Percentiles rank a stretch among this genome's conserved stretches.
Evolutionary conservation across 2,113 vertebrate species (phyloP).

Genomic region (Onychostoma macrolepis): DNA sequence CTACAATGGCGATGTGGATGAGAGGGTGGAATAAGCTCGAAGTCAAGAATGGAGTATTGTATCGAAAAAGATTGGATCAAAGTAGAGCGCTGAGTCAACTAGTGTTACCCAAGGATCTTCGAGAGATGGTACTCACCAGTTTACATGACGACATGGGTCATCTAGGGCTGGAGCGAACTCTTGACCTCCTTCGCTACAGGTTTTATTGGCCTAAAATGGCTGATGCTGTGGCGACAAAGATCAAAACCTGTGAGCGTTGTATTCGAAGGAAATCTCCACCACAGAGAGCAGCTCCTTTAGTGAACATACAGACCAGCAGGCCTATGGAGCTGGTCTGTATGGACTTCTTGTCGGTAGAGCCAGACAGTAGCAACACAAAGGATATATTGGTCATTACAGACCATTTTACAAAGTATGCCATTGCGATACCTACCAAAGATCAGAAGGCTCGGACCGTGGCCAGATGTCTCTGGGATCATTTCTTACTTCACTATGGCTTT

Average conservation of each 20-base stretch:
- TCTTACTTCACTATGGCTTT: not conserved
- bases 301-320: not conserved
- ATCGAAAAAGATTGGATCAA: not conserved
- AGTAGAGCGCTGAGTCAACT: not conserved
- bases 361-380: not conserved
- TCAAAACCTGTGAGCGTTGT: not conserved
- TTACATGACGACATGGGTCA: not conserved
- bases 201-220: not conserved
- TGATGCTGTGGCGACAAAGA: not conserved
- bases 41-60: not conserved
- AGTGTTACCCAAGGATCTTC: not conserved
- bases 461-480: slow-evolving; percentile 1
- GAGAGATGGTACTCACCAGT: not conserved
- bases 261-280: not conserved
- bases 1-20: not conserved
- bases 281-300: not conserved
- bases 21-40: not conserved
- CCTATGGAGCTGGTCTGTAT: not conserved
- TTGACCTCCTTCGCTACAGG: not conserved
- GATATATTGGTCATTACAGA: not conserved
- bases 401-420: not conserved
- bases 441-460: not conserved
- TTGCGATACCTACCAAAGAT: not conserved
- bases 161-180: not conserved
- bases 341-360: not conserved